A percentile compares a stretch with the other conserved stretches of the same genome.
These are phyloP conservation scores for Ophion slaviceki DNA, from an alignment of 2,888 invertebrate species.

Conservation along the genomic window DNA sequence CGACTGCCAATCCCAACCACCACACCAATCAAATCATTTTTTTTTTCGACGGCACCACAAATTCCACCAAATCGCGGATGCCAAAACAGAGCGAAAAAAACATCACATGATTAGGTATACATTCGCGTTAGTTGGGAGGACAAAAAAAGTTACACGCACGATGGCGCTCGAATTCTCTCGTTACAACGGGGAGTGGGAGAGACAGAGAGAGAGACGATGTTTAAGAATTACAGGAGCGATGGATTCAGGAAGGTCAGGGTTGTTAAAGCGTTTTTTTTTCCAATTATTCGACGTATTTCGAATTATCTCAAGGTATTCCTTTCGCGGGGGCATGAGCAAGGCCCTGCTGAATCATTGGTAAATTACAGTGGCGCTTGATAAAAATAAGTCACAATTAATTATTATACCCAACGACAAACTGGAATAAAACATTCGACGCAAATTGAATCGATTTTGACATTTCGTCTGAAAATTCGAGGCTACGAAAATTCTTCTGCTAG, in stretches of 20 bases:
- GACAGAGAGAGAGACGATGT: not conserved
- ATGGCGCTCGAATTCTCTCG: not conserved
- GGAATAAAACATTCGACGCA: too few species aligned
- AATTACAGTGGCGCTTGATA: too few species aligned
- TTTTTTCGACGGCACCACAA: slow-evolving; percentile 77
- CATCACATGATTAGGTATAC: slow-evolving; percentile 79
- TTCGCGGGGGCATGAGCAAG: too few species aligned
- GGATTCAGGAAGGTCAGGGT: too few species aligned
- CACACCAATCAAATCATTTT: slow-evolving; percentile 79
- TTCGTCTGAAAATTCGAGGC: too few species aligned
- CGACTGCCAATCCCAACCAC: slow-evolving; percentile 82
- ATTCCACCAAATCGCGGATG: slow-evolving; percentile 81
- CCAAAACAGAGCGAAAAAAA: slow-evolving; percentile 72
- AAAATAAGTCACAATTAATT: too few species aligned
- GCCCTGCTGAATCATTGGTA: too few species aligned
- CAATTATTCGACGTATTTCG: not conserved
- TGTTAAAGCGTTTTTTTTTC: not conserved
- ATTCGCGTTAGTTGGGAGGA: slow-evolving; percentile 77
- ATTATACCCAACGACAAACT: too few species aligned
- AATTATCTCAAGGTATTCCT: not conserved
- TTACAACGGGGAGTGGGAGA: not conserved
- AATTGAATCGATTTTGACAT: too few species aligned
- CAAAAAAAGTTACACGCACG: slow-evolving; percentile 45
- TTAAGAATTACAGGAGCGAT: not conserved
- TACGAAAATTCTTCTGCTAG: too few species aligned